phyloP scores from a whole-genome alignment of 2,797 vertebrate genomes.

The Gouania willdenowi region DNA sequence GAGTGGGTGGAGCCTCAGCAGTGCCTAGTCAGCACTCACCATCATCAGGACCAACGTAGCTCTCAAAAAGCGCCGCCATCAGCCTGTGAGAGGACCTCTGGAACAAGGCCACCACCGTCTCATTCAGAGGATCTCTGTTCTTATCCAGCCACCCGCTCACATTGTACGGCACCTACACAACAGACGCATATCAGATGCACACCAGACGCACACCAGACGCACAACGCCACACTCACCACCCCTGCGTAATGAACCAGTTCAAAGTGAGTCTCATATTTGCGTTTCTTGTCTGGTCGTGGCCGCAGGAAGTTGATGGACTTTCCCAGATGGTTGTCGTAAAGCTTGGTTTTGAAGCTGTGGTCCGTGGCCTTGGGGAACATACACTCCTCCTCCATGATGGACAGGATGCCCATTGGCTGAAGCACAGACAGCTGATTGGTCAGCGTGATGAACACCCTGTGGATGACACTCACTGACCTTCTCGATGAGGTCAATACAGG shows the following conservation, averaged over 20 bases:
- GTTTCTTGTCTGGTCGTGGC: conserved; percentile 86
- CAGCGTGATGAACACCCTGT: too few species aligned
- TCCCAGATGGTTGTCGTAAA: conserved; percentile 90
- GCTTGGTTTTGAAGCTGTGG: conserved; percentile 89
- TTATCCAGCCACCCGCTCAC: conserved; percentile 91
- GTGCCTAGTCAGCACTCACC: conserved; percentile 52
- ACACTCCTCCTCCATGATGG: conserved; percentile 94
- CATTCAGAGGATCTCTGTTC: conserved; percentile 92
- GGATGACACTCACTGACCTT: too few species aligned
- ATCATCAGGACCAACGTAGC: conserved; percentile 79
- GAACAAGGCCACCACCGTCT: conserved; percentile 86
- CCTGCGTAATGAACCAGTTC: conserved; percentile 93
- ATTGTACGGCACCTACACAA: conserved; percentile 86
- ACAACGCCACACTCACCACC: conserved; percentile 93
- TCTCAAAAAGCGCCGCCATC: conserved; percentile 85
- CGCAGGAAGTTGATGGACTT: conserved; percentile 92
- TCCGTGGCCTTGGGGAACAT: conserved; percentile 95
- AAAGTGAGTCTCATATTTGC: conserved; percentile 91
- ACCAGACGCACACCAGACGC: too few species aligned
- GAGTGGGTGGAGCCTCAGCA: too few species aligned
- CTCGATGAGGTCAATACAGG: conserved; percentile 92
- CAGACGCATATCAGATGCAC: too few species aligned
- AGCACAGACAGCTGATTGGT: too few species aligned
- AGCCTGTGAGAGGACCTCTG: conserved; percentile 91
- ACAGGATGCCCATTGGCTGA: conserved; percentile 90